Conservation (phyloP, 1,140 invertebrate genomes). For the Druon quercuslanigerum region DNA sequence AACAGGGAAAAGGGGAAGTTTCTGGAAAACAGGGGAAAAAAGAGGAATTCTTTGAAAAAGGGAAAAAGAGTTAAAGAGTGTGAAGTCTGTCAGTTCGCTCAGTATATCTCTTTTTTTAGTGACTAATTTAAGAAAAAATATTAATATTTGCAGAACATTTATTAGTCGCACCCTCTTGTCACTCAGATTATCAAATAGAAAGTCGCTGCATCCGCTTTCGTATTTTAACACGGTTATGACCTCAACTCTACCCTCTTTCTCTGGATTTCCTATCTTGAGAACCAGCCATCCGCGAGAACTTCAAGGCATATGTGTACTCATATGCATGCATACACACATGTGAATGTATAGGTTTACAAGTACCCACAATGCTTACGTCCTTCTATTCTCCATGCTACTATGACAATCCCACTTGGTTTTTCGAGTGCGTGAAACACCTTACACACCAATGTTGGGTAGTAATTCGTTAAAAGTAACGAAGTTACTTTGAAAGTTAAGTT, state of each 20-base stretch:
- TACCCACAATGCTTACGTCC: slow-evolving; percentile 44
- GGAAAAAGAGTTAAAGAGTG: too few relatives aligned
- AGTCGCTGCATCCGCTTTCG: slow-evolving; percentile 54
- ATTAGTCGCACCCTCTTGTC: background rate
- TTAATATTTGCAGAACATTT: too few relatives aligned
- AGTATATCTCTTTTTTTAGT: too few relatives aligned
- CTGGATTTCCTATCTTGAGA: slow-evolving; percentile 52
- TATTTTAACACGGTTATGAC: slow-evolving; percentile 55
- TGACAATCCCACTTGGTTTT: slow-evolving; percentile 24
- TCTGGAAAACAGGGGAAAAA: too few relatives aligned
- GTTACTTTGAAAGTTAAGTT: too few relatives aligned
- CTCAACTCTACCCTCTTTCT: slow-evolving; percentile 51
- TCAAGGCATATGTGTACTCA: background rate
- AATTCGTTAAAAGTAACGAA: too few relatives aligned
- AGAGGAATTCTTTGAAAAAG: too few relatives aligned
- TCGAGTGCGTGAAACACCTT: slow-evolving; percentile 11
- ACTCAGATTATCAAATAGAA: slow-evolving; percentile 50
- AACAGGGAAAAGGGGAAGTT: too few relatives aligned
- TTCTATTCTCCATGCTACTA: slow-evolving; percentile 31
- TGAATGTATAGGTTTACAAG: slow-evolving; percentile 1
- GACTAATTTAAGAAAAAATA: too few relatives aligned
- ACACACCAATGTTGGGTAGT: too few relatives aligned
- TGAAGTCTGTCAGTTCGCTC: too few relatives aligned
- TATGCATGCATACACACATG: too few relatives aligned
- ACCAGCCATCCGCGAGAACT: slow-evolving; percentile 47